Percentiles rank a stretch among this genome's conserved stretches.
Evolutionary conservation across 2,113 vertebrate genomes (phyloP).

Genomic region (Protobothrops flavoviridis): DNA sequence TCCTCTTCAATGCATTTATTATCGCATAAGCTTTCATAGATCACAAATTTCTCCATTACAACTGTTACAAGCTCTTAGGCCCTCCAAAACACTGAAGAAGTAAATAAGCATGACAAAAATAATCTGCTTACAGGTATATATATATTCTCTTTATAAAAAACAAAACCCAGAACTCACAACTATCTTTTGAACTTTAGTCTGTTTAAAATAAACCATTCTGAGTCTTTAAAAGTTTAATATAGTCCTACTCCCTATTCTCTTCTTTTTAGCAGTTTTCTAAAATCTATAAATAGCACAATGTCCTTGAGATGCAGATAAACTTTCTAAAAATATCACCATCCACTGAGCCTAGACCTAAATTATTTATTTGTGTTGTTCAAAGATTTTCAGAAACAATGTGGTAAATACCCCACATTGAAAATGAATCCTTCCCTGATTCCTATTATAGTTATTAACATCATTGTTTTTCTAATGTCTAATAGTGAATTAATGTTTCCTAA

Average conservation of each 20-base stretch:
- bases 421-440: neutral
- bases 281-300: neutral
- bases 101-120: neutral
- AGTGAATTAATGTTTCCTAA: neutral
- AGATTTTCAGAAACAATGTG: conserved; percentile 1
- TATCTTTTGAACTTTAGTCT: neutral
- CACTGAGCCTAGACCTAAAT: neutral
- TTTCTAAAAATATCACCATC: neutral
- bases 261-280: neutral
- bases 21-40: neutral
- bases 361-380: conserved; percentile 12
- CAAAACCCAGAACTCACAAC: neutral
- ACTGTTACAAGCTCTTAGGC: neutral
- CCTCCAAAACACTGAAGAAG: neutral
- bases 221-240: neutral
- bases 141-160: neutral
- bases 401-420: neutral
- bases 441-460: conserved; percentile 5
- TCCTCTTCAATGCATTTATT: neutral
- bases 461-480: neutral
- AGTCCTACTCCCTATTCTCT: neutral
- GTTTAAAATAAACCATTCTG: neutral
- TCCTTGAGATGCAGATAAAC: neutral
- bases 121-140: neutral
- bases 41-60: neutral